Evolutionary conservation across 2,797 vertebrate genomes (phyloP).

Genomic region (Hafferia zeledoni): DNA sequence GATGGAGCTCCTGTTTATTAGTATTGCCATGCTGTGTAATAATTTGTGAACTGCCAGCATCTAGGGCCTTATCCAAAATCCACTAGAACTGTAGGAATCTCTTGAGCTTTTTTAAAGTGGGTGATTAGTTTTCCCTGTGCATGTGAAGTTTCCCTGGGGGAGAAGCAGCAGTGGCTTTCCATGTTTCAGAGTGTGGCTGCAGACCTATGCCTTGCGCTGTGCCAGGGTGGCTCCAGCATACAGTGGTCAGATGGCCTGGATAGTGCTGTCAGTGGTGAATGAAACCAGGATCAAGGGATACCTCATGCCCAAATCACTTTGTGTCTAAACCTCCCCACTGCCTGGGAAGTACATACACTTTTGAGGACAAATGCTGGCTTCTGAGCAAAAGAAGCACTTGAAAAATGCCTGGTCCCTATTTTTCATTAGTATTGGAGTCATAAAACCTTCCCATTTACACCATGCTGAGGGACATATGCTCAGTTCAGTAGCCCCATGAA

Average conservation of each 20-base stretch:
- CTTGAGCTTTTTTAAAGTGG: neutral
- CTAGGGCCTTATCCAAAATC: neutral
- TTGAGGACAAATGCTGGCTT: slow-evolving; percentile 2
- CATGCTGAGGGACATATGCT: slow-evolving; percentile 1
- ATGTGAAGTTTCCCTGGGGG: neutral
- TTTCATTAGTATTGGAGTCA: neutral
- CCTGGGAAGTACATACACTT: neutral
- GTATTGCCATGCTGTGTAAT: neutral
- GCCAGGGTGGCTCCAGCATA: neutral
- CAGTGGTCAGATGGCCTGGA: neutral
- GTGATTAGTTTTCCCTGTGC: neutral
- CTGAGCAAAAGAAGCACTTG: slow-evolving; percentile 16
- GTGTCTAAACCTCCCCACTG: neutral
- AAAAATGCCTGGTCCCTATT: slow-evolving; percentile 6
- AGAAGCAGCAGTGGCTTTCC: neutral
- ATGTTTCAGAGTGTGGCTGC: neutral
- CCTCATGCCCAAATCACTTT: neutral
- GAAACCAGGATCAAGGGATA: neutral
- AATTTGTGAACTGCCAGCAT: neutral
- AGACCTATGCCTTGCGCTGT: neutral
- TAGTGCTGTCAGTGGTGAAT: neutral
- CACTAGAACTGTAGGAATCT: neutral
- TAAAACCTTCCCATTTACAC: slow-evolving; percentile 8
- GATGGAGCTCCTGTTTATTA: neutral
- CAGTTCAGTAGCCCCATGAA: neutral